phyloP scores from a whole-genome alignment of 2,888 invertebrate species.

The Eledone cirrhosa region DNA sequence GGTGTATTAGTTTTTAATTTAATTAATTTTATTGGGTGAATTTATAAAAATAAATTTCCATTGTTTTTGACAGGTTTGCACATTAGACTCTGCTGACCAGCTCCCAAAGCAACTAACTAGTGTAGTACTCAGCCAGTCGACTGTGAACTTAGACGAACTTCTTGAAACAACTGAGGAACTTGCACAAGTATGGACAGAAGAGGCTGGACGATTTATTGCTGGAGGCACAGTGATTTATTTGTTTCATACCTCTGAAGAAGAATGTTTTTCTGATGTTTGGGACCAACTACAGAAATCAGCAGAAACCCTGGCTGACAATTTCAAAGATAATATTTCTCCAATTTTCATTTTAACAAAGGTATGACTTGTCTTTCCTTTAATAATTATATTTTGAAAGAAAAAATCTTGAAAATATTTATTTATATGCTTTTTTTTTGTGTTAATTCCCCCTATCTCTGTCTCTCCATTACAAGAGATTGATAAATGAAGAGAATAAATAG shows the following conservation, averaged over 20 bases:
- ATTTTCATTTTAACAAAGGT: slow-evolving; percentile 22
- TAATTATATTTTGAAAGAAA: no score
- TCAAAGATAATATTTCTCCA: slow-evolving; percentile 10
- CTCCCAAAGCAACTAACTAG: slow-evolving; percentile 14
- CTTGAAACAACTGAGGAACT: slow-evolving; percentile 22
- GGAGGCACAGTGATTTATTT: slow-evolving; percentile 15
- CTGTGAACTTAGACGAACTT: slow-evolving; percentile 11
- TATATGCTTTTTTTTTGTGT: no score
- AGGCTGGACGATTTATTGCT: not conserved
- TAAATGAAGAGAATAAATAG: no score
- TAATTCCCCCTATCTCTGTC: no score
- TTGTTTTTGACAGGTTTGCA: not conserved
- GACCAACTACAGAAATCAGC: slow-evolving; percentile 20
- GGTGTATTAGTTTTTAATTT: no score
- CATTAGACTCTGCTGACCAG: slow-evolving; percentile 25
- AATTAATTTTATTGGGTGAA: no score
- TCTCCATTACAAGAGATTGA: no score
- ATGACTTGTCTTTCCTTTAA: no score
- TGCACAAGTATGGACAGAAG: slow-evolving; percentile 9
- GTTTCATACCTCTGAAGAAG: slow-evolving; percentile 16
- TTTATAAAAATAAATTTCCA: no score
- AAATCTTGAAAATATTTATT: no score
- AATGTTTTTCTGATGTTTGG: slow-evolving; percentile 5
- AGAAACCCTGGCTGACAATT: slow-evolving; percentile 14
- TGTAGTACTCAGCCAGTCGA: slow-evolving; percentile 21